Evolutionary conservation across 2,113 vertebrate species (phyloP), one percentile per base, ranked within the genome.

Genomic region (Tor tambroides): DNA sequence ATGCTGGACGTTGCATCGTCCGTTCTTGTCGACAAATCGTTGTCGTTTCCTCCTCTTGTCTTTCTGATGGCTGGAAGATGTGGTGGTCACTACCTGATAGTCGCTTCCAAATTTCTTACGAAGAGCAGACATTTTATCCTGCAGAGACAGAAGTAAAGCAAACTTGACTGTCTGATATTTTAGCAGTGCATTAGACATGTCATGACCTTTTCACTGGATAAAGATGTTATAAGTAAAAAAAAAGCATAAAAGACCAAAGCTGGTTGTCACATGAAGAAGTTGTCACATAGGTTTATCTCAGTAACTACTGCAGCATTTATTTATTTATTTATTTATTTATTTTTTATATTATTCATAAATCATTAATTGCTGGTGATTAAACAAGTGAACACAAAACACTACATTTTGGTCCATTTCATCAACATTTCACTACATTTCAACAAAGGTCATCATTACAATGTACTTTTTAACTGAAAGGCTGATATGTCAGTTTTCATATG

Each of bases 21-120:
- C 98, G 95, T 99, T 99, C 96, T 99, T 99, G 91, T 99, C 98
- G 95, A 99, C 98, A 90, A 99, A 99, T 51, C 98, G 95, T 93
- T 99, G 98, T 90, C 98, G 94, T 95, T 99, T 98, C 88, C 94
- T 96, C 91, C 96, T 98, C 71, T 96, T 96, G 92, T 96, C 97
- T 2, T 96, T 94, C 93, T 96, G 96, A 59, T 94, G 95, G 93
- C 97, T 98, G 71, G 97, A 98, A 75, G 97, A 97, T 79, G 97
- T 97, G 91, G 97, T 98, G 96, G 97, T 98, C 96, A 99, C 98
- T 95, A 98, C 97, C 95, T 98, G 97, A 93, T 99, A 99, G 91
- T 99, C 97, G 94, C 98, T 97, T 94, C 98, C 98, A 94, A 98
- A 97, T 97, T 99, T 99, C 96, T 97, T 96, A 94, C 98, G 96